Conservation (phyloP, 2,113 vertebrate genomes). For the Strigops habroptila region DNA sequence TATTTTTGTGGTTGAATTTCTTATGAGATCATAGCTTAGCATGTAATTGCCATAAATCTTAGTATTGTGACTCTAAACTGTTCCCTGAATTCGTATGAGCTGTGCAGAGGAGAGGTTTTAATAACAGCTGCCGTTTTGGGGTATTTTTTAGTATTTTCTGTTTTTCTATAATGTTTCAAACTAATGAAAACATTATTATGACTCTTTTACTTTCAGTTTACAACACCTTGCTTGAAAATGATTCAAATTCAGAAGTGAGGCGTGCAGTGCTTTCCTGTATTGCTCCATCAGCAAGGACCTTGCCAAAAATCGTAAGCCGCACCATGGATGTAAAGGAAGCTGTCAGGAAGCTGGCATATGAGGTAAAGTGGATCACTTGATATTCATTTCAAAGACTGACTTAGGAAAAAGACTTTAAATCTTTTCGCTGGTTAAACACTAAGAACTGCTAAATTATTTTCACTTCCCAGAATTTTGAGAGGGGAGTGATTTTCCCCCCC, state of each 20-base stretch:
- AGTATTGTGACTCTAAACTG: not conserved
- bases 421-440: not conserved
- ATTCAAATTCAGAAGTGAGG: constrained; percentile 89
- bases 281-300: constrained; percentile 83
- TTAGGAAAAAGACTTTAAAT: not conserved
- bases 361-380: constrained; percentile 73
- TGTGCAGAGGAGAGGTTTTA: not conserved
- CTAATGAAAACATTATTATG: not conserved
- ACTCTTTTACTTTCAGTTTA: constrained; percentile 78
- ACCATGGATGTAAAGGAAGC: constrained; percentile 89
- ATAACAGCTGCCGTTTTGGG: not conserved
- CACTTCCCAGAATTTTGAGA: not conserved
- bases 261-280: constrained; percentile 92
- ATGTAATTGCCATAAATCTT: not conserved
- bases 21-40: not conserved
- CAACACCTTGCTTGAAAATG: constrained; percentile 85
- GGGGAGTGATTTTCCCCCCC: not conserved
- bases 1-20: not conserved
- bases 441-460: not conserved
- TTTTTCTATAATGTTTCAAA: not conserved
- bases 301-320: constrained; percentile 86
- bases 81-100: not conserved
- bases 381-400: not conserved
- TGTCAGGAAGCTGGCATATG: constrained; percentile 90
- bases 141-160: not conserved